Conservation (phyloP, 2,888 invertebrate genomes). For the Tetranychus piercei region DNA sequence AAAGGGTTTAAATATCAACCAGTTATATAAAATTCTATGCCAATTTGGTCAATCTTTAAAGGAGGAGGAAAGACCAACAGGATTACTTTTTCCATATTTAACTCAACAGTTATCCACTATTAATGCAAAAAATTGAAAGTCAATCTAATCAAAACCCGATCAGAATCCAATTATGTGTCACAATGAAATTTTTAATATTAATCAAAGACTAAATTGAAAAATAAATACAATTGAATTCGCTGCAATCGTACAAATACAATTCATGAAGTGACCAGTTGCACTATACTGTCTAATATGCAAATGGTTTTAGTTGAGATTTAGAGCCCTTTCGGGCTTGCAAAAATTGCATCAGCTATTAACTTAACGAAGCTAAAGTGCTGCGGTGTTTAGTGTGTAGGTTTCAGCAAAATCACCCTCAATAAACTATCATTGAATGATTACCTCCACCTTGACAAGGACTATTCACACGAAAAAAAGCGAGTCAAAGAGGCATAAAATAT, state of each 20-base stretch:
- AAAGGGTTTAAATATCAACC: too few relatives aligned
- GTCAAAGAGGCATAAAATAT: neutral
- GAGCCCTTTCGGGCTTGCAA: neutral
- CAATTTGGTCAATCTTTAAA: too few relatives aligned
- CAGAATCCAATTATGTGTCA: too few relatives aligned
- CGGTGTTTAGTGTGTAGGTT: neutral
- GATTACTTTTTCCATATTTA: too few relatives aligned
- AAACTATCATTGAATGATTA: neutral
- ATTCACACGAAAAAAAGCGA: neutral
- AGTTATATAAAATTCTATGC: too few relatives aligned
- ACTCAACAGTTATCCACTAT: too few relatives aligned
- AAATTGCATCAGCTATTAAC: neutral
- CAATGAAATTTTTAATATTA: too few relatives aligned
- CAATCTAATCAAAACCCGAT: too few relatives aligned
- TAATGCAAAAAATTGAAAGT: too few relatives aligned
- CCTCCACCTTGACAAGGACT: neutral
- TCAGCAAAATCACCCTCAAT: neutral
- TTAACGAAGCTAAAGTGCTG: neutral
- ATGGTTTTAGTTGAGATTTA: neutral
- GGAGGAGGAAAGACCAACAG: too few relatives aligned
- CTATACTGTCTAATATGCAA: neutral
- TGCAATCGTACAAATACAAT: neutral
- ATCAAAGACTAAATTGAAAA: too few relatives aligned
- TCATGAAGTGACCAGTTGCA: neutral
- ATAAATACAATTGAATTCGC: neutral